Base-by-base conservation (phyloP, 2,888 invertebrate genomes). In the Dendrolimus houi region DNA sequence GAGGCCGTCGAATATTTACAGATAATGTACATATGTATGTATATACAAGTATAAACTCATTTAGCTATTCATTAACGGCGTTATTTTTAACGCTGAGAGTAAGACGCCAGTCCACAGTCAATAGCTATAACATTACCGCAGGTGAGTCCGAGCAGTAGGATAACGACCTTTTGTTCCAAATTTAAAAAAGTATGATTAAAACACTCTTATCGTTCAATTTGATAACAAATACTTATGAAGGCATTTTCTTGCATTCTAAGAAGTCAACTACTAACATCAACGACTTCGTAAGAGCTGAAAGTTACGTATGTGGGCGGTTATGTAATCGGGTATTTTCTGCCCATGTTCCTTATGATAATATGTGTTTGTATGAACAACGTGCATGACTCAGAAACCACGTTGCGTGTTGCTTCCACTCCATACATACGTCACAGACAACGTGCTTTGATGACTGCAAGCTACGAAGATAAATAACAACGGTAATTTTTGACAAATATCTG, bases 341-440 rank as follows among this genome's bases (percentile, higher is more conserved):
- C 47, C 47, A 47, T 47, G 47, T 47, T 29, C 29, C 29, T 6
- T 29, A 29, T n/a, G n/a, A n/a, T n/a, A n/a, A n/a, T 6, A 29
- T 47, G 47, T 47, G 9, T 10, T 47, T 9, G 12, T 47, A 47
- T 47, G 47, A 47, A 47, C 47, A 47, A 47, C 54, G 47, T 57
- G 52, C 52, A 54, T 58, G 54, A 58, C n/a, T 58, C 58, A 56
- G 41, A 9, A 14, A 12, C 29, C 56, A 56, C 58, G 58, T 58
- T 58, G 52, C 52, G 41, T 29, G 52, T 42, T 2, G 47, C 47
- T 47, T 47, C 47, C 47, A 47, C 9, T 47, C 12, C 47, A 12
- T 52, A 8, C 54, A 47, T 52, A 57, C 57, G 57, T 57, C 54
- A 57, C 56, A 9, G 41, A 42, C 57, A 57, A 57, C 57, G 57